A percentile compares a stretch with the other conserved stretches of the same genome.
These are phyloP conservation scores for Orchesella flavescens DNA, from an alignment of 2,888 invertebrate species.

Conservation along the genomic window DNA sequence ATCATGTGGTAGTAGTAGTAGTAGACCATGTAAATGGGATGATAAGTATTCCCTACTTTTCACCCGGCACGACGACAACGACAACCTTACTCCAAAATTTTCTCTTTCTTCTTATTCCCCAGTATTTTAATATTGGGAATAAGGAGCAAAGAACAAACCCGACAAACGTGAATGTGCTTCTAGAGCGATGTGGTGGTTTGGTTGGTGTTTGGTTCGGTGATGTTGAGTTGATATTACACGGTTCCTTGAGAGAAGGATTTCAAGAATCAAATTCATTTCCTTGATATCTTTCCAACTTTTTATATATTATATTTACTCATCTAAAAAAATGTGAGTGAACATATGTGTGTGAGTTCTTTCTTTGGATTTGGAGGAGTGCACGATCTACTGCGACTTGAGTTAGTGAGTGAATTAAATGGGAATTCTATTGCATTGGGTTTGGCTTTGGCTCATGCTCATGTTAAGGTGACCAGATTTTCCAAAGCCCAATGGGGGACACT, in stretches of 20 bases:
- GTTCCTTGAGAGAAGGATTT: conserved; percentile 39
- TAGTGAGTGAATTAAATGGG: conserved; percentile 1
- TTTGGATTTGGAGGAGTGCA: background rate
- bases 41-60: conserved; percentile 38
- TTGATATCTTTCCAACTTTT: conserved; percentile 51
- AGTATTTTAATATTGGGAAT: conserved; percentile 3
- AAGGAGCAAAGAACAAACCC: background rate
- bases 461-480: no score
- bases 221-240: conserved; percentile 31
- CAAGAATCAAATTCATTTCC: conserved; percentile 48
- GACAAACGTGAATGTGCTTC: no score
- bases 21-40: conserved; percentile 11
- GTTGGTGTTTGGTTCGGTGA: background rate
- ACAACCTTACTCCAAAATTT: no score
- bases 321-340: background rate
- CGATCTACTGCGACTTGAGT: background rate
- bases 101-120: conserved; percentile 18
- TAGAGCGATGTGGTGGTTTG: no score
- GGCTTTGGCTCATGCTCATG: background rate
- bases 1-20: background rate
- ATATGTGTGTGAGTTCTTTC: conserved; percentile 1
- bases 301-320: conserved; percentile 12
- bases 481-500: no score
- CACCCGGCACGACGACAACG: conserved; percentile 28
- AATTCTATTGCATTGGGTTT: background rate